Conservation (phyloP, 2,113 vertebrate species). For the Camelus dromedarius region DNA sequence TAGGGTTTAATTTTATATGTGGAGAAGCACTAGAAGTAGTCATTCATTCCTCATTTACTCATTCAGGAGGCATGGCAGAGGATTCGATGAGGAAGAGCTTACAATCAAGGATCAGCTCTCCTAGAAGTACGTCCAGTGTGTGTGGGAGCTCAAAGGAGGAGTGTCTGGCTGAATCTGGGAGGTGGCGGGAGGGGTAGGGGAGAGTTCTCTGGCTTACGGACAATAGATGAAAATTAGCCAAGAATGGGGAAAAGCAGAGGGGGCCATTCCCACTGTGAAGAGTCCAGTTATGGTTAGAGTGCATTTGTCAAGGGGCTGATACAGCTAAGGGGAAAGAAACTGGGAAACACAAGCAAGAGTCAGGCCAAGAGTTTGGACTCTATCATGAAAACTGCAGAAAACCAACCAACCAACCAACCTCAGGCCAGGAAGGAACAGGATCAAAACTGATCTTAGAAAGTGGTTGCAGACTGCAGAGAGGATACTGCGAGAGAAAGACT, state of each 20-base stretch:
- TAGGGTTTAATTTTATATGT: background rate
- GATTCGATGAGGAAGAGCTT: background rate
- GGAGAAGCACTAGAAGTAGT: background rate
- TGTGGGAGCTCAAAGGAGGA: background rate
- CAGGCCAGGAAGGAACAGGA: background rate
- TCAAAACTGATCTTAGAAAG: slow-evolving; percentile 35
- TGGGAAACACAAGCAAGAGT: background rate
- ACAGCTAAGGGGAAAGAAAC: background rate
- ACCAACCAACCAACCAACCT: background rate
- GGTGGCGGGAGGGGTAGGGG: rapidly evolving
- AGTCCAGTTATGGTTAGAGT: background rate
- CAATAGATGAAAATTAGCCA: background rate
- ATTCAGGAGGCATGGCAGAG: background rate
- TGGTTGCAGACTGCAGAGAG: background rate
- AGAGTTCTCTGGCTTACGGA: background rate
- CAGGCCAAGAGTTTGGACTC: background rate
- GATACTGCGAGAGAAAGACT: background rate
- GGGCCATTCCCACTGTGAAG: no score
- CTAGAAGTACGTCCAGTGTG: background rate
- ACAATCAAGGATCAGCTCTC: background rate
- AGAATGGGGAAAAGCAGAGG: background rate
- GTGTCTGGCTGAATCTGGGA: background rate
- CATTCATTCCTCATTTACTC: background rate
- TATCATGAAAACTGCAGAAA: background rate
- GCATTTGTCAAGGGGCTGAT: background rate